Evolutionary conservation across 2,797 vertebrate species (phyloP), one percentile per base, ranked within the genome.

Genomic region (Malurus leucopterus): DNA sequence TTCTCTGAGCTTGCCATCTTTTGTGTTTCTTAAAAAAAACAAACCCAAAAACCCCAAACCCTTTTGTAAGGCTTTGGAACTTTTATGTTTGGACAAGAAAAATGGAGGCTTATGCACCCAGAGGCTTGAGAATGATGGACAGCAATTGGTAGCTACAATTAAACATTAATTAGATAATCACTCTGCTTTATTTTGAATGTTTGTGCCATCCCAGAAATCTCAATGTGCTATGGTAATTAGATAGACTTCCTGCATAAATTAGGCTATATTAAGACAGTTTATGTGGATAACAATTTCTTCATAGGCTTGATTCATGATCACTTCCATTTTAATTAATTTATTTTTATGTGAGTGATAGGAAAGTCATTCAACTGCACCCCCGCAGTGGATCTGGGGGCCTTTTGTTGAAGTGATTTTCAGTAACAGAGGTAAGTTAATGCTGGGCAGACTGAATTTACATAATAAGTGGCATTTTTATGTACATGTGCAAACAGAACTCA

Each of bases 301-400:
- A 61, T 86, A 69, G 46, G 62, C 69, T 85, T 75, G 80, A 53
- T 89, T 83, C 65, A 83, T 68, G 67, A 44, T 77, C 58, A 53
- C 40, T 80, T 27, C 32, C 13, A 51, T 84, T 92, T 93, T 71
- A 91, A 91, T 88, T 61, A 65, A 72, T 79, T 95, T 87, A 30
- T 79, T 80, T 84, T 81, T 82, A n/a, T 73, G 73, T 65, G 21
- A 92, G 23, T 34, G 13, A 75, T 91, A 88, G 44, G 43, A 68
- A 77, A 65, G 18, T 44, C 72, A 83, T 49, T 87, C 12, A 73
- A 27, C 78, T 74, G 34, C 62, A 69, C 16, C 24, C 44, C 49
- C 1, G 1, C 77, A 82, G 30, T 11, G 17, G 88, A 86, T 59
- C 44, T 92, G 38, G 17, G 62, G 41, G 81, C 17, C 41, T 47